Evolutionary conservation across 2,888 invertebrate species (phyloP).

Genomic region (Hirtodrosophila duncani): DNA sequence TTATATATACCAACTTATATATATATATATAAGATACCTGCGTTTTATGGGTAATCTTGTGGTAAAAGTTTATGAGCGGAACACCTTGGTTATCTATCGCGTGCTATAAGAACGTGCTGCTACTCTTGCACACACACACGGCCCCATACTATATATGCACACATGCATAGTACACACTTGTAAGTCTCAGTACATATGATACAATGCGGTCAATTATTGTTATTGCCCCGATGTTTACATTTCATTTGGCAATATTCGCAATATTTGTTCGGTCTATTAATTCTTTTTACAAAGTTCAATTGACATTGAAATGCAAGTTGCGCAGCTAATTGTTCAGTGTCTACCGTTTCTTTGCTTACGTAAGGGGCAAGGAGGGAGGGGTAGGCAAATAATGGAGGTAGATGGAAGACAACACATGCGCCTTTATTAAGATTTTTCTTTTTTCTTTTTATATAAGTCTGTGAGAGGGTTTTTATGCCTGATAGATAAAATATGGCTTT

Average conservation of each 20-base stretch:
- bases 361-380: conserved; percentile 16
- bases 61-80: too few species aligned
- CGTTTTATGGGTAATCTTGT: too few species aligned
- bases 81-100: too few species aligned
- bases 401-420: conserved; percentile 6
- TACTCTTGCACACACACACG: conserved; percentile 7
- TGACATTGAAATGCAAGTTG: conserved; percentile 52
- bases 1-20: too few species aligned
- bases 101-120: conserved; percentile 62
- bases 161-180: too few species aligned
- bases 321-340: conserved; percentile 31
- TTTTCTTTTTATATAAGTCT: too few species aligned
- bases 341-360: conserved; percentile 8
- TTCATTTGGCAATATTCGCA: conserved; percentile 40
- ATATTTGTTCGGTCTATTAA: conserved; percentile 38
- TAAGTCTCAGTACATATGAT: conserved; percentile 3
- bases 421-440: too few species aligned
- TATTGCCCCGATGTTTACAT: conserved; percentile 48
- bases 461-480: too few species aligned
- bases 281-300: conserved; percentile 53
- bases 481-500: too few species aligned
- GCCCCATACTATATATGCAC: too few species aligned
- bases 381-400: not conserved
- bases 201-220: conserved; percentile 31
- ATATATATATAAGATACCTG: too few species aligned